Evolutionary conservation across 2,113 vertebrate species (phyloP).

Genomic region (Rhynchomys soricoides): DNA sequence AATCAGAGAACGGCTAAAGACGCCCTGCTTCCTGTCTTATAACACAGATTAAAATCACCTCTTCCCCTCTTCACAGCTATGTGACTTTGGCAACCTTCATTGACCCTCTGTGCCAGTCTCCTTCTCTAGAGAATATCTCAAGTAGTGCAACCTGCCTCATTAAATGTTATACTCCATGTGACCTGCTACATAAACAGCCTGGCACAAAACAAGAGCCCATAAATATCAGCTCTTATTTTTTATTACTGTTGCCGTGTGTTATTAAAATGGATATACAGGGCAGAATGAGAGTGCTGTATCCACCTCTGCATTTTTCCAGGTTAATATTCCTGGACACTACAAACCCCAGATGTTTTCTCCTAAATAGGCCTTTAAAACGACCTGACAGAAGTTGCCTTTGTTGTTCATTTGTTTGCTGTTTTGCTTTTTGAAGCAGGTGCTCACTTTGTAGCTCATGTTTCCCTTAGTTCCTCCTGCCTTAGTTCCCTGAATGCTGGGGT

Average conservation of each 20-base stretch:
- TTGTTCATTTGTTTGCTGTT: not conserved
- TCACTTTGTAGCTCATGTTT: not conserved
- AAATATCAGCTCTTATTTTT: conserved; percentile 68
- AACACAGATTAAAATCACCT: conserved; percentile 19
- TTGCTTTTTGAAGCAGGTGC: not conserved
- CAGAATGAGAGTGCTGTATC: conserved; percentile 57
- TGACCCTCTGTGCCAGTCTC: not conserved
- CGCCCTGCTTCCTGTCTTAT: not conserved
- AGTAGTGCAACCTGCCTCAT: conserved; percentile 12
- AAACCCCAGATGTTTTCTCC: conserved; percentile 44
- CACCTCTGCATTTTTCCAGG: conserved; percentile 65
- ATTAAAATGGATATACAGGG: conserved; percentile 57
- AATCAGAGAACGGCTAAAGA: conserved; percentile 58
- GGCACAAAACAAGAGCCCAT: conserved; percentile 1
- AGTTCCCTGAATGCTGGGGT: not conserved
- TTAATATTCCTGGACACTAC: conserved; percentile 51
- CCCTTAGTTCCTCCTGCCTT: not conserved
- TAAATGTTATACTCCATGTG: not conserved
- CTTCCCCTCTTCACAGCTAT: not conserved
- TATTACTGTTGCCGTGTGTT: conserved; percentile 28
- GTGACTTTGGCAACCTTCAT: conserved; percentile 33
- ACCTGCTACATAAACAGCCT: not conserved
- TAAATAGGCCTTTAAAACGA: conserved; percentile 50
- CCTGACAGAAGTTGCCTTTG: conserved; percentile 62
- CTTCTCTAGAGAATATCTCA: conserved; percentile 21